Evolutionary conservation across 2,113 vertebrate genomes (phyloP).

Genomic region (Callopanchax toddi): DNA sequence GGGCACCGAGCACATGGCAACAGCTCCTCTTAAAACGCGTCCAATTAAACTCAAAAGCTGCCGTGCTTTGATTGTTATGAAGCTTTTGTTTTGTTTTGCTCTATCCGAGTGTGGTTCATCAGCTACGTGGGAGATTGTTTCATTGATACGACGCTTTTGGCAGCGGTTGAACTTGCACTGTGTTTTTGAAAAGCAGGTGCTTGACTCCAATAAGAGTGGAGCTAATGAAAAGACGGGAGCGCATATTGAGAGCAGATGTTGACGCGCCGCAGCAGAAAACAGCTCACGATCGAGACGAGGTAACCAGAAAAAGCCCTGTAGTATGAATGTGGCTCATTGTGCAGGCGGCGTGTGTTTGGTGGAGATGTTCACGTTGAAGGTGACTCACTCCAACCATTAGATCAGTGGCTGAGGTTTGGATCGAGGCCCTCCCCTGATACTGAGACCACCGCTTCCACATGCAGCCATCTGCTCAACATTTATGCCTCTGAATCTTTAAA

Average conservation of each 20-base stretch:
- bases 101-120: conserved; percentile 22
- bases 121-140: conserved; percentile 27
- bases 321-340: conserved; percentile 66
- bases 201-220: conserved; percentile 45
- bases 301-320: conserved; percentile 59
- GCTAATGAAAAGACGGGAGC: conserved; percentile 60
- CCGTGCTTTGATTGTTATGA: conserved; percentile 42
- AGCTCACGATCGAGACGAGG: conserved; percentile 34
- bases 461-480: conserved; percentile 77
- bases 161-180: conserved; percentile 26
- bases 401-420: conserved; percentile 79
- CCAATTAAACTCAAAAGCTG: conserved; percentile 66
- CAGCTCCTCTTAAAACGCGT: conserved; percentile 63
- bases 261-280: conserved; percentile 31
- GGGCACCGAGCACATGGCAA: conserved; percentile 69
- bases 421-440: conserved; percentile 65
- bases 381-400: conserved; percentile 77
- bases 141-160: conserved; percentile 21
- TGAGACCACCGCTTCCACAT: conserved; percentile 68
- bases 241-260: conserved; percentile 63
- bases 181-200: conserved; percentile 63
- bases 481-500: conserved; percentile 67
- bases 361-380: conserved; percentile 64
- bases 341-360: conserved; percentile 64
- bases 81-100: conserved; percentile 1